Base-by-base conservation (phyloP, 2,888 invertebrate species). In the Dynastes hyllus region DNA sequence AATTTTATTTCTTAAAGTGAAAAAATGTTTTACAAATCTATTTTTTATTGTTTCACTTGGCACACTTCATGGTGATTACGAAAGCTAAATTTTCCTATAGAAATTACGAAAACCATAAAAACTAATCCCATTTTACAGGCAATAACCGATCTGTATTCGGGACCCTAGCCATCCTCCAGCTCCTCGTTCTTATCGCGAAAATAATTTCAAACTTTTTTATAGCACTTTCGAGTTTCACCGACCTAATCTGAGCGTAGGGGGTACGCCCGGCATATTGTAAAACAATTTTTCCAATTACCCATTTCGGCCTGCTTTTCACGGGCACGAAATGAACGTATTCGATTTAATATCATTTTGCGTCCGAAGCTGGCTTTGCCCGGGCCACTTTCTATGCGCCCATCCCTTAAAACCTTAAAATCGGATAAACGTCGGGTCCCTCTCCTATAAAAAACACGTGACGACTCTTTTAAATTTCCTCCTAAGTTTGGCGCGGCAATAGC, bases 231-330 rank as follows among this genome's bases (percentile, higher is more conserved):
- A 63, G 63, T 29, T 63, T 63, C 63, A 29, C 13, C 63, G 63
- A 1, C 29, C 29, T 32, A 63, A 37, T 32, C 63, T 27, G 63
- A n/a, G 27, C 32, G 27, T 11, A 13, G 63, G 5, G 4, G 63
- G 37, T 29, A 11, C 11, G 37, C 32, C 13, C 27, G 55, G 13
- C 73, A 61, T 75, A 61, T 75, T 61, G 73, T 75, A 75, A 75
- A 75, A 75, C 73, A 75, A 75, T 75, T 75, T 75, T 29, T 75
- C 40, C 50, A 45, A 61, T 50, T 50, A 75, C 61, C 61, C 69
- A 69, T 69, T 69, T 27, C 29, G 69, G 13, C 69, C 32, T 51
- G 2, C 51, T 9, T 69, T 51, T 53, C 51, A 69, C 69, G 69
- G 53, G n/a, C 51, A 6, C 53, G 22, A 29, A 69, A 69, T 51